These are phyloP conservation scores for Tiliacea aurago DNA, from an alignment of 2,888 invertebrate species.

Conservation along the genomic window DNA sequence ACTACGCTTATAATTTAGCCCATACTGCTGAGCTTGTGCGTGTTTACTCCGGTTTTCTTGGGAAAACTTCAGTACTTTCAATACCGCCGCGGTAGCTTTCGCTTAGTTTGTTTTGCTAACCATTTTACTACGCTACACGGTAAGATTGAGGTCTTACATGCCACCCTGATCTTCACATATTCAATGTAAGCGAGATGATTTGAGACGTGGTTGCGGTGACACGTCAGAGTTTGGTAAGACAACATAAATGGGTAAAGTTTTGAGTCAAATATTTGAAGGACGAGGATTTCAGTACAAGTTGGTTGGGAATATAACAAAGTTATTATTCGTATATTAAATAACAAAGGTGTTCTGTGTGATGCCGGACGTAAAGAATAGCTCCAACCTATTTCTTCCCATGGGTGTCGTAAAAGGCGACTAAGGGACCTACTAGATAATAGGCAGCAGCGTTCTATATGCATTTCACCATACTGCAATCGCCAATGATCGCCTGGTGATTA, in stretches of 20 bases:
- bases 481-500: no score
- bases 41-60: conserved; percentile 71
- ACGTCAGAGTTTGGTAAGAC: neutral
- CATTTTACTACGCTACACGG: conserved; percentile 67
- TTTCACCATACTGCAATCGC: no score
- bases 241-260: conserved; percentile 33
- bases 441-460: no score
- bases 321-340: no score
- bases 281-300: conserved; percentile 11
- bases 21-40: conserved; percentile 69
- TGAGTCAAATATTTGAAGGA: conserved; percentile 11
- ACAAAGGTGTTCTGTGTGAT: no score
- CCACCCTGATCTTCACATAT: conserved; percentile 39
- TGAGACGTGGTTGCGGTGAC: conserved; percentile 28
- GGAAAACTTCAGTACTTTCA: conserved; percentile 74
- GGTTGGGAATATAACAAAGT: neutral
- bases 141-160: conserved; percentile 48
- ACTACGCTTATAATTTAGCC: conserved; percentile 61
- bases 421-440: no score
- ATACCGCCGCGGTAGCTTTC: conserved; percentile 70
- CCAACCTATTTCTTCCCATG: no score
- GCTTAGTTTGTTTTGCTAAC: conserved; percentile 74
- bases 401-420: no score
- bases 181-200: conserved; percentile 51
- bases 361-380: no score